Conservation (phyloP, 2,797 vertebrate species). For the Silurus aristotelis region DNA sequence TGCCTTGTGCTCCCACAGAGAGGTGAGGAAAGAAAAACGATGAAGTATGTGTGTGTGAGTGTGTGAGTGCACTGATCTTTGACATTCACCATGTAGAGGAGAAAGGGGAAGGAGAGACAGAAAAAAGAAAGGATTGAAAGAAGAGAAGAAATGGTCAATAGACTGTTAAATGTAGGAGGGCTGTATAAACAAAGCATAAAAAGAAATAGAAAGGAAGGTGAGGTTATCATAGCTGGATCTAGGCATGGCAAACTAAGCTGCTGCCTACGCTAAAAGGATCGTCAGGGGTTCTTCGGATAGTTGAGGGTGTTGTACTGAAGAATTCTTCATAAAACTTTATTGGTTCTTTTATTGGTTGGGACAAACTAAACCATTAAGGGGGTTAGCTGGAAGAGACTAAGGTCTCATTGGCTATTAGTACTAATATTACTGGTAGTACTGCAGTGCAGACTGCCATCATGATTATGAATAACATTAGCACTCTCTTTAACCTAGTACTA, state of each 20-base stretch:
- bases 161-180: neutral
- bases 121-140: neutral
- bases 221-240: neutral
- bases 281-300: neutral
- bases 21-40: slow-evolving; percentile 54
- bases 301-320: neutral
- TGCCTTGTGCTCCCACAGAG: slow-evolving; percentile 79
- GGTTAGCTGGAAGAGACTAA: neutral
- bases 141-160: slow-evolving; percentile 40
- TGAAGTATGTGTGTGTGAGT: neutral
- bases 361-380: neutral
- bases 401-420: neutral
- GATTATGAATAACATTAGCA: too few relatives aligned
- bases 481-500: too few relatives aligned
- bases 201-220: neutral
- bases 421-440: neutral
- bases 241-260: neutral
- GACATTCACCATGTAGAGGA: slow-evolving; percentile 5
- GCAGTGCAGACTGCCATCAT: too few relatives aligned
- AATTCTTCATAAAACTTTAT: neutral
- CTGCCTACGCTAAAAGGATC: neutral
- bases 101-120: slow-evolving; percentile 38
- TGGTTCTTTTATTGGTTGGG: neutral
- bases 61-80: neutral
- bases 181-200: neutral